A percentile compares a stretch with the other conserved stretches of the same genome.
phyloP scores from a whole-genome alignment of 2,797 vertebrate genomes.

The Philypnodon macrostomus region DNA sequence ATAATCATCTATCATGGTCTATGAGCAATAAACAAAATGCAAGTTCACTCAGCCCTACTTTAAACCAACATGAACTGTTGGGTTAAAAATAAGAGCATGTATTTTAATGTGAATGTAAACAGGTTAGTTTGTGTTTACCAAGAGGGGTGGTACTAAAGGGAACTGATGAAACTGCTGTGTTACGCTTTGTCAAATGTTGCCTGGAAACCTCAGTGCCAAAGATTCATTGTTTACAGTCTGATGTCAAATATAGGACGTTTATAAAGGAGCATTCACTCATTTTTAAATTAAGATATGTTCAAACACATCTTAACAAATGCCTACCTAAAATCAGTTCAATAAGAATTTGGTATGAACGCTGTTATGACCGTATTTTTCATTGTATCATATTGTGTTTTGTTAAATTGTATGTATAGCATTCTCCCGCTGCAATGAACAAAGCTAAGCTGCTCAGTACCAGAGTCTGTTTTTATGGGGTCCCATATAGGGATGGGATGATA shows the following conservation, averaged over 20 bases:
- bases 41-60: too few species aligned
- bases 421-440: too few species aligned
- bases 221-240: constrained; percentile 13
- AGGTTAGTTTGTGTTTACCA: constrained; percentile 16
- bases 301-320: too few species aligned
- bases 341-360: neutral
- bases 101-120: constrained; percentile 31
- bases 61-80: constrained; percentile 36
- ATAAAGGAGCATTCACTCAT: neutral
- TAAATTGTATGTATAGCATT: neutral
- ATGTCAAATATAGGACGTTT: constrained; percentile 25
- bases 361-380: neutral
- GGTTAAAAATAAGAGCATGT: constrained; percentile 34
- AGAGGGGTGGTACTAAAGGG: neutral
- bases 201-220: constrained; percentile 20
- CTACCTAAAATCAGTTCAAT: too few species aligned
- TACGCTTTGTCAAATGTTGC: constrained; percentile 8
- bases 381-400: neutral
- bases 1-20: too few species aligned
- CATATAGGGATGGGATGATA: too few species aligned
- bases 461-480: too few species aligned
- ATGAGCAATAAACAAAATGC: too few species aligned
- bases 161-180: constrained; percentile 12
- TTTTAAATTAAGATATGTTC: too few species aligned
- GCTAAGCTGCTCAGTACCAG: too few species aligned